Base-by-base conservation (phyloP, 2,797 vertebrate genomes). In the Myotis findleyi region DNA sequence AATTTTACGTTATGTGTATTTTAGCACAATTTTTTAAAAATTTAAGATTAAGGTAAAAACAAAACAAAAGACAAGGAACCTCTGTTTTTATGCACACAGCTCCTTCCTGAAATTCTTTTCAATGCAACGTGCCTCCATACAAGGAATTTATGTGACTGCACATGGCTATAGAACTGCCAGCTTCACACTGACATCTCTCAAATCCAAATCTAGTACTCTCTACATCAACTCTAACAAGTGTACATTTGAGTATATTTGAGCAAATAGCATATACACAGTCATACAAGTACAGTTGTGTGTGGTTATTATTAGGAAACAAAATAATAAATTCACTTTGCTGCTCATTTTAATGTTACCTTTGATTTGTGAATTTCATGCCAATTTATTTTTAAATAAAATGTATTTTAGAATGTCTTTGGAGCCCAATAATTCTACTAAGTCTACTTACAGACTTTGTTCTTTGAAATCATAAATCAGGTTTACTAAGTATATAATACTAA, bases 401-500 rank as follows among this genome's bases (percentile, higher is more conserved):
- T 62, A 86, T 51, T 93, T n/a, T 18, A 82, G 38, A 12, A 27
- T 68, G 14, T 33, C 49, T 79, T 87, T 62, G 75, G 86, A 83
- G 38, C 17, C 25, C 57, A 44, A 17, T 92, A 79, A 89, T 83
- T 93, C 38, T 55, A 51, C 47, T 80, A 71, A 57, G 49, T 77
- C 41, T 80, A 41, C 30, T 68, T 44, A 90, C 0, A 92, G 36
- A 87, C 20, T 80, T 92, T 57, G 2, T 82, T 41, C 73, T 90
- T 82, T 47, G 75, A 91, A 71, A 83, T 47, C 69, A 4, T 62
- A 91, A 95, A 73, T 83, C 51, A 59, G 33, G 16, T 83, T 96
- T 86, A 68, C 41, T 81, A 96, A 76, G 18, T 86, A 91, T 72
- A 91, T 92, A 96, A 68, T 44, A 83, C 38, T 71, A 80, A 86